phyloP scores from a whole-genome alignment of 2,113 vertebrate genomes.

The Hymenochirus boettgeri region DNA sequence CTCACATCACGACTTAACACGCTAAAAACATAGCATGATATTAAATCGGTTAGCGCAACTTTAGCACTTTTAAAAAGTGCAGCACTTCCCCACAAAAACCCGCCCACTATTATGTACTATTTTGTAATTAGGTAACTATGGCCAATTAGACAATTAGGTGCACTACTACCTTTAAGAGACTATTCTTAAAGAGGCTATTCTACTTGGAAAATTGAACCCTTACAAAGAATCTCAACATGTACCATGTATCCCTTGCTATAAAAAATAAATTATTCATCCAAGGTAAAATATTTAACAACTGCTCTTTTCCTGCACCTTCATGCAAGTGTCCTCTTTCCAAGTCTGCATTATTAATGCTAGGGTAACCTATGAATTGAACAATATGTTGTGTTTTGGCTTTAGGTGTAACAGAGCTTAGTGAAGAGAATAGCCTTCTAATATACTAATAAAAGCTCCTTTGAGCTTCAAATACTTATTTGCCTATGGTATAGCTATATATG shows the following conservation, averaged over 20 bases:
- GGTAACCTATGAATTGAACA: not conserved
- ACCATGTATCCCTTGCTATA: not conserved
- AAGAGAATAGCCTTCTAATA: not conserved
- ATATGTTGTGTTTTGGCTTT: not conserved
- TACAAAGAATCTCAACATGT: not conserved
- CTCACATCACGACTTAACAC: no score
- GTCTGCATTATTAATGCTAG: not conserved
- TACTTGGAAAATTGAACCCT: not conserved
- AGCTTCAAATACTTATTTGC: no score
- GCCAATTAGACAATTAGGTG: no score
- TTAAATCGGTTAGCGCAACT: no score
- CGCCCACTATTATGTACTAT: no score
- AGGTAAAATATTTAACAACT: not conserved
- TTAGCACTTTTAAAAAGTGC: no score
- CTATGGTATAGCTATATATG: no score
- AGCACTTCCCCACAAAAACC: no score
- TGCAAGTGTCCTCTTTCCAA: not conserved
- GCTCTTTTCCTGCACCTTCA: not conserved
- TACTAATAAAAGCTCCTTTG: no score
- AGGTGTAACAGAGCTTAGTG: not conserved
- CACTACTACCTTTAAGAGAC: no score
- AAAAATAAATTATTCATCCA: not conserved
- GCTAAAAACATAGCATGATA: no score
- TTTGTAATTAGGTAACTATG: no score
- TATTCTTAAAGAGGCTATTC: not conserved